Evolutionary conservation across 2,888 invertebrate species (phyloP), one percentile per base, ranked within the genome.

Genomic region (Synergus japonicus): DNA sequence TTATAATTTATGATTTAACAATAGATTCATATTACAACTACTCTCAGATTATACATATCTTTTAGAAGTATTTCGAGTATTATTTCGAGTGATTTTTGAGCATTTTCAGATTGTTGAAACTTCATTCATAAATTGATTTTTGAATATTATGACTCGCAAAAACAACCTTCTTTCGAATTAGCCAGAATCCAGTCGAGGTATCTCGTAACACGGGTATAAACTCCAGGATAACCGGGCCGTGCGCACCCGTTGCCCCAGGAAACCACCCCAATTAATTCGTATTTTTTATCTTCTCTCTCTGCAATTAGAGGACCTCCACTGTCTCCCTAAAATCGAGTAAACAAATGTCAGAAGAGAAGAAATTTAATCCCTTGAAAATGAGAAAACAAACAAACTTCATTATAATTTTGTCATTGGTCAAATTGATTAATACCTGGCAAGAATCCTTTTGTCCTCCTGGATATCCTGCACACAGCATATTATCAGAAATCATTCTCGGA

Each of bases 211-310:
- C 97, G 93, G 0, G 97, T 97, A 91, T 97, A 97, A 0, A 97
- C 97, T 1, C 97, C 97, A 0, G 97, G 97, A 92, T 96, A 97
- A 18, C 97, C 96, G 9, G 95, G 95, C 82, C 97, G 93, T 0
- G 97, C 97, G 90, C 97, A 97, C 37, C 97, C 97, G 89, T 97
- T 97, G 49, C 97, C 97, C 97, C 97, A 97, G 0, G 97, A 97
- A 0, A 97, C 97, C 22, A 97, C 94, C 15, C 96, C 97, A 89
- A 97, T 97, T 85, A 97, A 93, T 92, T 97, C 97, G 91, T 96
- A 97, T 87, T 95, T 95, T 87, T 96, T 95, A 86, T 96, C 95
- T 84, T 94, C 94, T 89, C 95, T 94, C 92, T 95, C 94, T 0
- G 96, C 93, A 81, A 96, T 95, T 76, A 97, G 93, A 37, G 97